These are phyloP conservation scores for Uloborus plumipes DNA, from an alignment of 2,888 invertebrate genomes.

Conservation along the genomic window DNA sequence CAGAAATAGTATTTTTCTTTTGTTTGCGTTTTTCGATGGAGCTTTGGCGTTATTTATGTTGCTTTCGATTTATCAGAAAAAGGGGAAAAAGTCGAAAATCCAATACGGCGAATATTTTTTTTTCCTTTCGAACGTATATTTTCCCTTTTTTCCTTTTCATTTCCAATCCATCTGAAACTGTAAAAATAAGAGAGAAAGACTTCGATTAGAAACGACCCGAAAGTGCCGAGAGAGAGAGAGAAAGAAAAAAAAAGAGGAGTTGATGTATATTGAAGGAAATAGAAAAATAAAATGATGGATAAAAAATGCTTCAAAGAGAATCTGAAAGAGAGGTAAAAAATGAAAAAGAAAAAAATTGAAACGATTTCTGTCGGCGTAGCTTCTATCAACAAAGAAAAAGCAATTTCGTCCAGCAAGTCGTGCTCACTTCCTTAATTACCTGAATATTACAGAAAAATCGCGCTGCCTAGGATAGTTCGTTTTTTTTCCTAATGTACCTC, in stretches of 20 bases:
- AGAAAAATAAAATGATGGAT: conserved; percentile 47
- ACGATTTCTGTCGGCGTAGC: conserved; percentile 58
- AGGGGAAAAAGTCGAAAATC: conserved; percentile 47
- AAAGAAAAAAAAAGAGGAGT: conserved; percentile 14
- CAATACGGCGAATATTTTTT: conserved; percentile 47
- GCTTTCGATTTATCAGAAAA: conserved; percentile 61
- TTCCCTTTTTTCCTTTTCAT: conserved; percentile 43
- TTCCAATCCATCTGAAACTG: conserved; percentile 63
- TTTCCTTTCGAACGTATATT: conserved; percentile 2
- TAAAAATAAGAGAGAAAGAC: conserved; percentile 48
- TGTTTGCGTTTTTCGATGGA: conserved; percentile 20
- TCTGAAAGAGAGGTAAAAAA: conserved; percentile 8
- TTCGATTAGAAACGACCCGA: conserved; percentile 55
- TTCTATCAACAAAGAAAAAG: conserved; percentile 64
- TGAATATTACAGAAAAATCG: conserved; percentile 64
- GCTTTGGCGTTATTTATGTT: conserved; percentile 56
- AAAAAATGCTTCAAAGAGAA: conserved; percentile 21
- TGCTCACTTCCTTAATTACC: conserved; percentile 63
- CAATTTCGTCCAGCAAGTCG: conserved; percentile 57
- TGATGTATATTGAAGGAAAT: conserved; percentile 59
- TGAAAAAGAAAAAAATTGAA: conserved; percentile 15
- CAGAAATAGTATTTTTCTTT: conserved; percentile 11
- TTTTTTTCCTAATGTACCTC: conserved; percentile 12
- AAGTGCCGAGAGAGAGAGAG: conserved; percentile 26
- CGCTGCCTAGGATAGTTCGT: conserved; percentile 52